Percentiles rank a stretch among this genome's conserved stretches.
Evolutionary conservation across 2,797 vertebrate species (phyloP).

Genomic region (Pterois miles): DNA sequence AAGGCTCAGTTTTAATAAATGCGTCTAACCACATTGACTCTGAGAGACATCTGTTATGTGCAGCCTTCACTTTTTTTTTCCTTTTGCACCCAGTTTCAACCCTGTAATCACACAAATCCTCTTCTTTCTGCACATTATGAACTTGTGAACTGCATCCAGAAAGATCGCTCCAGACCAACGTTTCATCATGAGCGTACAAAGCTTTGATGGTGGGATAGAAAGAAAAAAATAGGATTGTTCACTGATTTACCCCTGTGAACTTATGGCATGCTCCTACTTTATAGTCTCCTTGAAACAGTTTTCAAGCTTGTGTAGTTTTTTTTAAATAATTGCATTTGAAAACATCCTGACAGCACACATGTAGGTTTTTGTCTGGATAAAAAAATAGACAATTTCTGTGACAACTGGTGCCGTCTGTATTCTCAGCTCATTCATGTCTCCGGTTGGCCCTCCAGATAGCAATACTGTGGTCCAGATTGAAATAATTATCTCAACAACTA

Average conservation of each 20-base stretch:
- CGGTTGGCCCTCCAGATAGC: too few species aligned
- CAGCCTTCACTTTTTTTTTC: neutral
- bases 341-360: neutral
- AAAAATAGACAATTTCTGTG: neutral
- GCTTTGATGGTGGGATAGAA: neutral
- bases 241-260: neutral
- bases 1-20: neutral
- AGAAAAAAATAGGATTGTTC: neutral
- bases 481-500: neutral
- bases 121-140: neutral
- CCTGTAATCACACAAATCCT: constrained; percentile 18
- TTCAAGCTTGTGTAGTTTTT: neutral
- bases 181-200: neutral
- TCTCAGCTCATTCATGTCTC: too few species aligned
- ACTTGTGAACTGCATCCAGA: neutral
- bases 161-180: neutral
- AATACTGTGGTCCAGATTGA: neutral
- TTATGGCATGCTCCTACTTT: neutral
- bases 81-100: constrained; percentile 1
- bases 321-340: neutral
- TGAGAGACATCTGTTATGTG: neutral
- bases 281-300: neutral
- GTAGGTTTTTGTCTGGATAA: neutral
- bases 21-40: neutral
- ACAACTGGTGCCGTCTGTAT: too few species aligned